Percentiles rank a stretch among this genome's conserved stretches.
These are phyloP conservation scores for Parelbella ahira DNA, from an alignment of 2,888 invertebrate genomes.

Conservation along the genomic window DNA sequence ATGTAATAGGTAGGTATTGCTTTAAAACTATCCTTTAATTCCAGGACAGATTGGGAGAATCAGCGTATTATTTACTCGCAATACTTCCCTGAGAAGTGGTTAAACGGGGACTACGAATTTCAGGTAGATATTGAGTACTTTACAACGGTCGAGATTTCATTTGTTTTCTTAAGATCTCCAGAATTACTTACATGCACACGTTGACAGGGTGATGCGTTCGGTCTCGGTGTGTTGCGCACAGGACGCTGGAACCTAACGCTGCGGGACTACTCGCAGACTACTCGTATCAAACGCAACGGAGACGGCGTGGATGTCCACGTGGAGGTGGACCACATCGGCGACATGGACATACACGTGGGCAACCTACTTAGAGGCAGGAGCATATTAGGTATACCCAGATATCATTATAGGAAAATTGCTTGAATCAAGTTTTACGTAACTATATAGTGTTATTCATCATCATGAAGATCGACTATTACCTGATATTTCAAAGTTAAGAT, in stretches of 20 bases:
- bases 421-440: too few relatives aligned
- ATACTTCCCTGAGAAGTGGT: constrained; percentile 89
- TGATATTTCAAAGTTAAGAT: too few relatives aligned
- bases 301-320: constrained; percentile 81
- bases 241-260: constrained; percentile 89
- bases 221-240: constrained; percentile 80
- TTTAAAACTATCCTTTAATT: too few relatives aligned
- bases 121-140: constrained; percentile 43
- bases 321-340: constrained; percentile 86
- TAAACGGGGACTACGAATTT: constrained; percentile 82
- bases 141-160: too few relatives aligned
- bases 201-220: constrained; percentile 81
- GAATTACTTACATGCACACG: too few relatives aligned
- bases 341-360: constrained; percentile 88
- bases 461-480: too few relatives aligned
- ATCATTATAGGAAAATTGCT: too few relatives aligned
- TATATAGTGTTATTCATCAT: too few relatives aligned
- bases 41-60: constrained; percentile 83
- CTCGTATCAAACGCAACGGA: constrained; percentile 80
- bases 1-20: too few relatives aligned
- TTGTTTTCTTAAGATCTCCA: too few relatives aligned
- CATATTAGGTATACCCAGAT: constrained; percentile 80
- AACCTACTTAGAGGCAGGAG: constrained; percentile 85
- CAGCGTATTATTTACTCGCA: constrained; percentile 87
- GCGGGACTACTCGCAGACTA: constrained; percentile 85